Percentiles rank a stretch among this genome's conserved stretches.
These are phyloP conservation scores for Drosophila yooni DNA, from an alignment of 2,888 invertebrate genomes.

Conservation along the genomic window DNA sequence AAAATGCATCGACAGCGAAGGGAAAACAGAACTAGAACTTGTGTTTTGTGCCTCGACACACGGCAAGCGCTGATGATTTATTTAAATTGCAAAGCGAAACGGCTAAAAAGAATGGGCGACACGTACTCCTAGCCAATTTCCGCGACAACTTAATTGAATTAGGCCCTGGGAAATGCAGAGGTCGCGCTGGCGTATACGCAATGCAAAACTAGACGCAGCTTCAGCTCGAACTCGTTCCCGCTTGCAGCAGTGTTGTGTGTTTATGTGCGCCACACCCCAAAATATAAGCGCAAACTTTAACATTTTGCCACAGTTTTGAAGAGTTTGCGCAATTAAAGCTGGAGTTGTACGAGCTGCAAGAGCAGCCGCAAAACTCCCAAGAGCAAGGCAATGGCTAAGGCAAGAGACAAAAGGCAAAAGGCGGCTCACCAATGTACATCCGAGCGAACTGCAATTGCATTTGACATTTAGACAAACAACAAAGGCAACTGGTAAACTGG, in stretches of 20 bases:
- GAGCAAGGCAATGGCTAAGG: slow-evolving; percentile 37
- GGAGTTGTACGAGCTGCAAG: slow-evolving; percentile 31
- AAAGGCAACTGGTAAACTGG: slow-evolving; percentile 49
- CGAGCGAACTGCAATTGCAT: slow-evolving; percentile 68
- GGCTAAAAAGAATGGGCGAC: slow-evolving; percentile 49
- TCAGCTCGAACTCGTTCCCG: slow-evolving; percentile 29
- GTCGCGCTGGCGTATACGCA: slow-evolving; percentile 63
- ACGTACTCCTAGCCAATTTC: slow-evolving; percentile 69
- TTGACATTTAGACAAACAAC: slow-evolving; percentile 76
- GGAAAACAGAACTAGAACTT: slow-evolving; percentile 29
- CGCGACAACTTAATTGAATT: slow-evolving; percentile 76
- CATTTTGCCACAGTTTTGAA: slow-evolving; percentile 63
- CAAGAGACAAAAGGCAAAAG: slow-evolving; percentile 14
- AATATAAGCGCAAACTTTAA: slow-evolving; percentile 51
- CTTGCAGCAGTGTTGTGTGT: slow-evolving; percentile 14
- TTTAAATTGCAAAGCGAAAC: slow-evolving; percentile 79
- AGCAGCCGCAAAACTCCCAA: slow-evolving; percentile 44
- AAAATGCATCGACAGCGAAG: slow-evolving; percentile 70
- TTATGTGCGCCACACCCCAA: slow-evolving; percentile 35
- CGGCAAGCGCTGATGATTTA: slow-evolving; percentile 79
- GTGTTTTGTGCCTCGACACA: slow-evolving; percentile 18
- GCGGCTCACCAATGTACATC: slow-evolving; percentile 64
- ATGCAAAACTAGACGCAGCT: slow-evolving; percentile 14
- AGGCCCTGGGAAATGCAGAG: slow-evolving; percentile 48
- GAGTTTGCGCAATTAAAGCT: slow-evolving; percentile 65